A percentile compares a stretch with the other conserved stretches of the same genome.
phyloP scores from a whole-genome alignment of 1,140 invertebrate genomes.

The Drosophila grimshawi region DNA sequence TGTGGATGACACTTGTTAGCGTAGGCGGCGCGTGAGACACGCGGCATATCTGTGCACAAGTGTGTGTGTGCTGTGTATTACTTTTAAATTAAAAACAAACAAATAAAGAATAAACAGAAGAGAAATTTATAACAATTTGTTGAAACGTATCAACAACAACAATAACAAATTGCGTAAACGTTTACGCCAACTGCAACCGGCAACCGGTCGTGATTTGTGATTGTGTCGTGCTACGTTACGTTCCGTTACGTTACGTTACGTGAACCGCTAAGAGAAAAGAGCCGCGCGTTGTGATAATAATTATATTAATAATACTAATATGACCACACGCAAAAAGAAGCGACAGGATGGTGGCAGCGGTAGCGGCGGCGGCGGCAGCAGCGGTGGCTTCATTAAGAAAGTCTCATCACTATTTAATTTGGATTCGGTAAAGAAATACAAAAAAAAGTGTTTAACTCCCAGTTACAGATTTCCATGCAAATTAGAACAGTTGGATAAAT shows the following conservation, averaged over 20 bases:
- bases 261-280: slow-evolving; percentile 24
- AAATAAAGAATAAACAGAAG: slow-evolving; percentile 34
- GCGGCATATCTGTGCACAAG: slow-evolving; percentile 17
- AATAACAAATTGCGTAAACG: slow-evolving; percentile 50
- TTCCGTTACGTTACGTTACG: slow-evolving; percentile 18
- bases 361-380: slow-evolving; percentile 79
- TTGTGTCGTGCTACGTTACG: slow-evolving; percentile 40
- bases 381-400: slow-evolving; percentile 92
- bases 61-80: slow-evolving; percentile 14
- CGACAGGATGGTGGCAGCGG: slow-evolving; percentile 87
- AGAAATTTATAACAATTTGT: slow-evolving; percentile 35
- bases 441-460: not conserved
- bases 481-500: too few relatives aligned
- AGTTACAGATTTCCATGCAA: not conserved
- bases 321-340: slow-evolving; percentile 92
- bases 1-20: slow-evolving; percentile 52
- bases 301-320: slow-evolving; percentile 71
- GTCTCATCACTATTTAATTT: slow-evolving; percentile 94
- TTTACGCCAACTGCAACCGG: slow-evolving; percentile 51
- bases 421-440: slow-evolving; percentile 88
- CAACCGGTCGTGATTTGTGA: slow-evolving; percentile 48
- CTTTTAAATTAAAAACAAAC: slow-evolving; percentile 21
- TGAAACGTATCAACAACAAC: slow-evolving; percentile 44
- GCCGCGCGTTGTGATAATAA: slow-evolving; percentile 46
- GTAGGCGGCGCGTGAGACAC: slow-evolving; percentile 36